Evolutionary conservation across 2,113 vertebrate genomes (phyloP), one percentile per base, ranked within the genome.

Genomic region (Prionailurus viverrinus): DNA sequence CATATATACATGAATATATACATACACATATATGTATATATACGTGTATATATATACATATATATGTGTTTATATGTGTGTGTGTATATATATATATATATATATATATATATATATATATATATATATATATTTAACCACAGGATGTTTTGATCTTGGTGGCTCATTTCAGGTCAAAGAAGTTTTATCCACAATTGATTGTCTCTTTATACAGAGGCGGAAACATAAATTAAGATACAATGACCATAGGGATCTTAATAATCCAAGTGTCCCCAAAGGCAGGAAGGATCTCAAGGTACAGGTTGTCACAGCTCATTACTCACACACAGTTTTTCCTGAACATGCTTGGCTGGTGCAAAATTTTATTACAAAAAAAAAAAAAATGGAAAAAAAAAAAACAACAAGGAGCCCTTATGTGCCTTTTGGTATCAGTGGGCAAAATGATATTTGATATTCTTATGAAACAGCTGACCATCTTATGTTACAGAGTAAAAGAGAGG

Each of bases 31-130:
- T 41, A 41, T 5, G 41, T 41, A 41, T 41, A 5, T 41, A 41
- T 41, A 41, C 5, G 1, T 5, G 41, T 41, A 41, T 41, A 41
- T 41, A 41, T 41, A 41, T 5, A 41, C 41, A 41, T 5, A 41
- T 41, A 41, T 41, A 41, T 41, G 5, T 41, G 41, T 41, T 41
- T 41, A 41, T 41, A 5, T 41, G 41, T 41, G 41, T 41, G 41
- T 41, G 41, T 41, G 5, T 41, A 5, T 41, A 4, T 41, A 39
- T 39, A 4, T 39, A 1, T 41, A 1, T 41, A 1, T 41, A 1
- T 41, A 6, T 41, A 45, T 45, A 45, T 45, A 45, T 7, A 45
- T 45, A 45, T 45, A 45, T 45, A 45, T 0, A 45, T 45, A 45
- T 45, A 45, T 45, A 7, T 7, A 45, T 45, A 45, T 1, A 45